A percentile compares a stretch with the other conserved stretches of the same genome.
phyloP scores from a whole-genome alignment of 2,888 invertebrate species.

The Trichopria drosophilae region DNA sequence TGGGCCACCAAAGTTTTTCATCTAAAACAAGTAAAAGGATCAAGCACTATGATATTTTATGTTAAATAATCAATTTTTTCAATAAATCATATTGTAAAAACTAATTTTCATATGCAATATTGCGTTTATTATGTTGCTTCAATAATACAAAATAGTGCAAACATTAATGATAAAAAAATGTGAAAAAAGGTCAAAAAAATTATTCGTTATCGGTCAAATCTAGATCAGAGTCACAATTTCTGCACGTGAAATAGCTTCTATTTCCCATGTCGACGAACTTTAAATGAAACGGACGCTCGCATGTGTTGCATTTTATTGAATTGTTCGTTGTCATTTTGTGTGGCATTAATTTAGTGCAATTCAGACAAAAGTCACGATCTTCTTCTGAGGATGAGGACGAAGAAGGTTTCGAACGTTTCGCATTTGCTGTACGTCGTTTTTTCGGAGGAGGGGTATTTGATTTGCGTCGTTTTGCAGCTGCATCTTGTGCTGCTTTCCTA shows the following conservation, averaged over 20 bases:
- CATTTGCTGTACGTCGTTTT: constrained; percentile 8
- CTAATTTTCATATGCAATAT: too few relatives aligned
- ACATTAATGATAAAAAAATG: too few relatives aligned
- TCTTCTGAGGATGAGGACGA: constrained; percentile 11
- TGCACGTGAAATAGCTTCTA: constrained; percentile 6
- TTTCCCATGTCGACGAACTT: constrained; percentile 11
- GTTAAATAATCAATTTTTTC: too few relatives aligned
- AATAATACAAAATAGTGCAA: too few relatives aligned
- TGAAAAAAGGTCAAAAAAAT: too few relatives aligned
- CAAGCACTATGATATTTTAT: too few relatives aligned
- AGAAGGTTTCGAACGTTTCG: constrained; percentile 4
- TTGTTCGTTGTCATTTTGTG: constrained; percentile 9
- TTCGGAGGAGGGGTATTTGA: neutral
- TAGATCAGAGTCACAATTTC: constrained; percentile 8
- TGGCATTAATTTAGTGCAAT: constrained; percentile 13
- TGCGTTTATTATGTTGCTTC: too few relatives aligned
- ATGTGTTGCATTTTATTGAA: constrained; percentile 14
- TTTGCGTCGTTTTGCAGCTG: constrained; percentile 4
- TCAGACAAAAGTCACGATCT: constrained; percentile 6
- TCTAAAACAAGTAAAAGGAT: too few relatives aligned
- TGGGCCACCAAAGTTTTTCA: too few relatives aligned
- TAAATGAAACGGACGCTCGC: constrained; percentile 10
- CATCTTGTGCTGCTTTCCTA: constrained; percentile 8
- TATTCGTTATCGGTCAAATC: too few relatives aligned
- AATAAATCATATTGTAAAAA: too few relatives aligned